Evolutionary conservation across 1,140 invertebrate genomes (phyloP), one percentile per base, ranked within the genome.

Genomic region (Trichonephila clavipes): DNA sequence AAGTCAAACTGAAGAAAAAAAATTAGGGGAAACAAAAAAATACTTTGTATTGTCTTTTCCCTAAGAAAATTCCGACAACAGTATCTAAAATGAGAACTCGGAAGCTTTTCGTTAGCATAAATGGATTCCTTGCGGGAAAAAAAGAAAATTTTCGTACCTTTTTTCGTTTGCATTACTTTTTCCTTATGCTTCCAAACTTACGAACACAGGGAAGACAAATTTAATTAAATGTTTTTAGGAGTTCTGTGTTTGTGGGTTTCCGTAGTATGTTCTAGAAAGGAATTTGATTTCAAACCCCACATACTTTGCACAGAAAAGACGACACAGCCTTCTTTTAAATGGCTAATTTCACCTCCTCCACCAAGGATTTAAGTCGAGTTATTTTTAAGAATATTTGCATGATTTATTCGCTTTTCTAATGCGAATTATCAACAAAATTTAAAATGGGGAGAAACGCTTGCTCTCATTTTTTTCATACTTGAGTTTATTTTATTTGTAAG

Each of bases 261-360:
- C 51, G 51, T 10, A 51, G 34, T 10, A 7, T 58, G 82, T 64
- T 64, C 85, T 34, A 7, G 58, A 58, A 24, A 87, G 24, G 59
- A 87, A 87, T 87, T 87, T 87, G 85, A 87, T 87, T 87, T 61
- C 24, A 21, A 19, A 19, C 59, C 59, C 85, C 85, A 40, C 61
- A 64, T 87, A 34, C 14, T 64, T 64, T 87, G 16, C 28, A 40
- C 18, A 61, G 58, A 87, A 40, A 40, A 40, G 34, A 40, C 34
- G 34, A 64, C n/a, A 0, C 69, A 16, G 14, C 24, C 24, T 34
- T 72, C 85, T 62, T 64, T 87, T 64, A 87, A 87, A 64, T 62
- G 10, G 59, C 85, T 24, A 85, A n/a, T 51, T 64, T 62, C 24
- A 18, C 2, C 12, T 12, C 34, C 3, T 8, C 14, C 19, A 19